Evolutionary conservation across 1,140 invertebrate genomes (phyloP), one percentile per base, ranked within the genome.

Genomic region (Drosophila simulans): DNA sequence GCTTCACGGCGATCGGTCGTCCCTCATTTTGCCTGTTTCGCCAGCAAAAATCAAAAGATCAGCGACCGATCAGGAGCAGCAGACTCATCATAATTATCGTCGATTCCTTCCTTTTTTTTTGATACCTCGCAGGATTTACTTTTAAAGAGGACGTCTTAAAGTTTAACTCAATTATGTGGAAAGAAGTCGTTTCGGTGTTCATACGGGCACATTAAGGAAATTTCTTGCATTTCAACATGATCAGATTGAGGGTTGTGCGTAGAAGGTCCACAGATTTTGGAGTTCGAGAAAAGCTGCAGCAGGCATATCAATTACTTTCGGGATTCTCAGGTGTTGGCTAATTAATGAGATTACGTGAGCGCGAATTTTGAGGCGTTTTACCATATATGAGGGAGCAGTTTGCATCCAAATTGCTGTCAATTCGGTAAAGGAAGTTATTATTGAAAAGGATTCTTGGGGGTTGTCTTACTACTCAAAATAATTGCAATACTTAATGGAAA

Each of bases 21-120:
- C 43, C 80, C 62, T 56, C 62, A 68, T 74, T 52, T 56, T 75
- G 66, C 49, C 25, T 15, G 35, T 20, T 49, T 46, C 34, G 48
- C 39, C 63, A 56, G 53, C 66, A 46, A 56, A 62, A 83, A 66
- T 65, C 55, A 60, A 40, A 43, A 57, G 71, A 76, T 76, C 83
- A 80, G 58, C 71, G 75, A 73, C 66, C 79, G 75, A 81, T 62
- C 68, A 71, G 27, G 25, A 54, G 42, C 60, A 15, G 39, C 51
- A 64, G 56, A 25, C 53, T 82, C 83, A 89, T 89, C 84, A 88
- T 79, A 88, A 88, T 89, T 88, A 88, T 83, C 63, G 62, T 39
- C 59, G 51, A 57, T 70, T 55, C 25, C 25, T 72, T 37, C 58
- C 54, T 15, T 45, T 56, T 66, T 66, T 58, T 71, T 34, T n/a